phyloP scores from a whole-genome alignment of 1,140 invertebrate species.

The Apocrypta bakeri region DNA sequence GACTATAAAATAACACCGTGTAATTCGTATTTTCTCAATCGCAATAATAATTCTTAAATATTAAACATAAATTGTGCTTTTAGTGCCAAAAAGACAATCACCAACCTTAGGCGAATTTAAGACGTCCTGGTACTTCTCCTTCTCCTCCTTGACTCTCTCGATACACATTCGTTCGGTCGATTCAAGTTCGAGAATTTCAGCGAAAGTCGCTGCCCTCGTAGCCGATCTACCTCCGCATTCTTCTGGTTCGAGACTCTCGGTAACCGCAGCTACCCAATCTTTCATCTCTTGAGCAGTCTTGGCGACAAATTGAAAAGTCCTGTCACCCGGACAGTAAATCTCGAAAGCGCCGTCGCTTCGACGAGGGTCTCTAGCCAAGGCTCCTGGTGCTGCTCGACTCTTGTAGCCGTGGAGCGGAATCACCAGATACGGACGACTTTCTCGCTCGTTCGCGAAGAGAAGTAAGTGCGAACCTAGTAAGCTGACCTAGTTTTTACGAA shows the following conservation, averaged over 20 bases:
- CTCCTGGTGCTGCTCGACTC: conserved; percentile 60
- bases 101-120: conserved; percentile 34
- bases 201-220: conserved; percentile 15
- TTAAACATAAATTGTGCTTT: no score
- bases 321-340: conserved; percentile 64
- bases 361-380: conserved; percentile 58
- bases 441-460: conserved; percentile 64
- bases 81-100: neutral
- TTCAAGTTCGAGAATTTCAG: conserved; percentile 40
- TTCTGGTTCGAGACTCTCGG: conserved; percentile 47
- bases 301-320: conserved; percentile 66
- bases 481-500: conserved; percentile 52
- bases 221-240: conserved; percentile 43
- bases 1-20: neutral
- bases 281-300: conserved; percentile 64
- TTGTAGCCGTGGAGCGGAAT: conserved; percentile 64
- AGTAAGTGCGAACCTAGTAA: conserved; percentile 65
- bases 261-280: conserved; percentile 64
- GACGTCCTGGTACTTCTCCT: conserved; percentile 43
- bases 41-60: no score
- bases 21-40: no score
- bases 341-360: conserved; percentile 67
- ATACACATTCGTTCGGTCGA: conserved; percentile 39
- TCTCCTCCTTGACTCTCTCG: conserved; percentile 35
- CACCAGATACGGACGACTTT: conserved; percentile 59